Percentiles rank a stretch among this genome's conserved stretches.
Conservation (phyloP, 2,113 vertebrate species). For the Dromas ardeola region DNA sequence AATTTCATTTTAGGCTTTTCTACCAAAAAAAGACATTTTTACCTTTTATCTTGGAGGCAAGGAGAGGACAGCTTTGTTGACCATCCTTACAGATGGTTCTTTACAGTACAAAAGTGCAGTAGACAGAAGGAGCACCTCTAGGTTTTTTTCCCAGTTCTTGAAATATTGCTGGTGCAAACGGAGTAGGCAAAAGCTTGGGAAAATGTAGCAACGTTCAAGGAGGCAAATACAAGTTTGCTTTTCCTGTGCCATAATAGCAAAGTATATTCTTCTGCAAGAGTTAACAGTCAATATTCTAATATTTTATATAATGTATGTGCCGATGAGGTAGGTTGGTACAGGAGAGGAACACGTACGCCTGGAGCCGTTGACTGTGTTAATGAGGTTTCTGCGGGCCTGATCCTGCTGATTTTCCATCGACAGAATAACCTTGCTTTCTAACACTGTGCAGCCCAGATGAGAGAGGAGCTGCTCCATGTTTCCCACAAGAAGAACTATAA, state of each 20-base stretch:
- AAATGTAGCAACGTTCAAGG: not conserved
- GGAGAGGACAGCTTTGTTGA: not conserved
- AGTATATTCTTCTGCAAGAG: not conserved
- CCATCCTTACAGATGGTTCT: too few relatives aligned
- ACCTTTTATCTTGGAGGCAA: not conserved
- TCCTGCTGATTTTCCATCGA: not conserved
- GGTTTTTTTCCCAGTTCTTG: not conserved
- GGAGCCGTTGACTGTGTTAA: not conserved
- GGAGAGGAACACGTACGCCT: accelerated
- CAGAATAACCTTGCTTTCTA: not conserved
- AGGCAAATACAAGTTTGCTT: not conserved
- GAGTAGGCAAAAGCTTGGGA: not conserved
- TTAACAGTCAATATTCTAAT: not conserved
- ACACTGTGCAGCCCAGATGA: accelerated
- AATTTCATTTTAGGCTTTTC: not conserved
- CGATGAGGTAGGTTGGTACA: accelerated
- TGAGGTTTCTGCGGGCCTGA: too few relatives aligned
- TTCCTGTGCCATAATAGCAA: not conserved
- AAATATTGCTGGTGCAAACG: not conserved
- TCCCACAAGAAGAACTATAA: not conserved
- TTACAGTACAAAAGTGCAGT: not conserved
- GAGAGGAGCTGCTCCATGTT: not conserved
- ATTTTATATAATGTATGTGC: accelerated
- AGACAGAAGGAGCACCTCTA: not conserved
- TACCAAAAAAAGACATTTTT: not conserved